These are phyloP conservation scores for Galerucella nymphaeae DNA, from an alignment of 2,888 invertebrate species.

Conservation along the genomic window DNA sequence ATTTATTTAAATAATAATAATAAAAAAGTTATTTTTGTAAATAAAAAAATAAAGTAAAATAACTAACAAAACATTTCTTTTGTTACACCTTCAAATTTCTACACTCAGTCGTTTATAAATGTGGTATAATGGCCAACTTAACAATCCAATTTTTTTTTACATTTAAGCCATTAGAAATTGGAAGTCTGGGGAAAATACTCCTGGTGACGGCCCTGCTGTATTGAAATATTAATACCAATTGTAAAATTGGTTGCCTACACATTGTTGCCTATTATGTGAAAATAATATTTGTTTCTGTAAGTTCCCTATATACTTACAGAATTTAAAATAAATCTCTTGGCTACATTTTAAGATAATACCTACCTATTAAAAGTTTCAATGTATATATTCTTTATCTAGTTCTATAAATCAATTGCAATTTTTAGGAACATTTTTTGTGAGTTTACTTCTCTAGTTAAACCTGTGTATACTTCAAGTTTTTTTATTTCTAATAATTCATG, in stretches of 20 bases:
- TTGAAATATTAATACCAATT: not conserved
- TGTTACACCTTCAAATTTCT: not conserved
- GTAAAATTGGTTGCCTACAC: too few relatives aligned
- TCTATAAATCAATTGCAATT: too few relatives aligned
- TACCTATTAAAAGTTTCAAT: too few relatives aligned
- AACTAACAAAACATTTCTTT: not conserved
- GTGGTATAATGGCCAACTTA: not conserved
- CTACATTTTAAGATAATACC: too few relatives aligned
- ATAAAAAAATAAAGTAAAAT: constrained; percentile 16
- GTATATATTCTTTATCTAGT: too few relatives aligned
- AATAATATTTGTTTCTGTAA: too few relatives aligned
- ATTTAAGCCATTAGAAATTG: not conserved
- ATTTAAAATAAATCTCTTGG: too few relatives aligned
- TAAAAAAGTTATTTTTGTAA: constrained; percentile 14
- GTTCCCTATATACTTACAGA: too few relatives aligned
- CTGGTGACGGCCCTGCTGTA: not conserved
- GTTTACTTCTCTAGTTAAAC: too few relatives aligned
- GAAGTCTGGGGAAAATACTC: not conserved
- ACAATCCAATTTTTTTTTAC: not conserved
- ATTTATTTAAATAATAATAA: constrained; percentile 6
- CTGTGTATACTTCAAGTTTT: not conserved
- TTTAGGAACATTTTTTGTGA: too few relatives aligned
- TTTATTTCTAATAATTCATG: not conserved
- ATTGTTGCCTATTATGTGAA: too few relatives aligned
- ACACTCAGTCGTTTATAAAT: not conserved